Evolutionary conservation across 2,888 invertebrate species (phyloP), one percentile per base, ranked within the genome.

Genomic region (Tromatobia lineatoria): DNA sequence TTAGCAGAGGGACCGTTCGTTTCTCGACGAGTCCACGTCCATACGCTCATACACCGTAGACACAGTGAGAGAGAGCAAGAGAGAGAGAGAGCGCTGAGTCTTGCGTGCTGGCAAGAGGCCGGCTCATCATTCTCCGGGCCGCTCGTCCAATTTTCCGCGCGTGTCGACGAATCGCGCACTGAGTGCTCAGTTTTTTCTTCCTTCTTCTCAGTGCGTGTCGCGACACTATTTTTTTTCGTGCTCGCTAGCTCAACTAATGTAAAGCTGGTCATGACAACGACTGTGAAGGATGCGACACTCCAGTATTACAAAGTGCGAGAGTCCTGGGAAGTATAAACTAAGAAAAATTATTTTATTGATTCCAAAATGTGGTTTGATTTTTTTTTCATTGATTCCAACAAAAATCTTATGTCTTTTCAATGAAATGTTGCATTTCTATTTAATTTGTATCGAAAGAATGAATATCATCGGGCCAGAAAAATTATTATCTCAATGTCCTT

Each of bases 81-180:
- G 45, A 45, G 45, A 18, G 52, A 20, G 52, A 54, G 52, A 18
- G 52, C 7, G 11, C 6, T 10, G 23, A 10, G 8, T 47, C 50
- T 79, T 69, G 76, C 70, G 57, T 73, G 57, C 29, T 34, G 74
- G 29, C 10, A 23, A 18, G 34, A 64, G 20, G 38, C 20, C 20
- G 25, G 42, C 23, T 45, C 11, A 23, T 45, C 45, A 45, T 34
- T 64, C 38, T 34, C 64, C 45, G 23, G 20, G 34, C 59, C 59
- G 59, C 59, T 50, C 73, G 77, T 77, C 77, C 85, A 86, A 89
- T 89, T 88, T 88, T 90, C 89, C 87, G 87, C 87, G 85, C 87
- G 79, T 77, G 82, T 87, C 87, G 67, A 69, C 78, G 86, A 88
- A 89, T 88, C 86, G 85, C 86, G 86, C 45, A 45, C 15, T 45